A percentile compares a stretch with the other conserved stretches of the same genome.
Evolutionary conservation across 2,797 vertebrate species (phyloP).

Genomic region (Graptemys geographica): DNA sequence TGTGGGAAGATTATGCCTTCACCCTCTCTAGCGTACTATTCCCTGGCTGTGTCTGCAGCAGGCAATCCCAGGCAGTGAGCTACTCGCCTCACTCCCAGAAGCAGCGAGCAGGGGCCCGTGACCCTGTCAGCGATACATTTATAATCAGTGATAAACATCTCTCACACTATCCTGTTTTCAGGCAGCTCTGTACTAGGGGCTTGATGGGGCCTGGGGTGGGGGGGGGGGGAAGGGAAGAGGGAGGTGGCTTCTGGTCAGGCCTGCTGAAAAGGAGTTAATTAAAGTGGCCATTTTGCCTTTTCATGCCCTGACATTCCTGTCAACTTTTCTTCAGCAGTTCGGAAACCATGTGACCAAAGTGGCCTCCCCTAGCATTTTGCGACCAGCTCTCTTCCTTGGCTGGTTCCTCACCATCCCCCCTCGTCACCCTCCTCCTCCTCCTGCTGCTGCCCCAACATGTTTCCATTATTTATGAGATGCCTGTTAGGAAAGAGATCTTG

Average conservation of each 20-base stretch:
- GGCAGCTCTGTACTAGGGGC: neutral
- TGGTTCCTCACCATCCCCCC: slow-evolving; percentile 11
- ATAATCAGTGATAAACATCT: neutral
- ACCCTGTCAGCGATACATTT: slow-evolving; percentile 21
- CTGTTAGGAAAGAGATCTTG: neutral
- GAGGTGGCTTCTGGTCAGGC: slow-evolving; percentile 5
- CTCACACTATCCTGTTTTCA: neutral
- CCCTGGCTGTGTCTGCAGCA: neutral
- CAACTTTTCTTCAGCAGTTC: slow-evolving; percentile 1
- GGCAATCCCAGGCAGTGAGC: neutral
- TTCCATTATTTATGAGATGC: slow-evolving; percentile 62
- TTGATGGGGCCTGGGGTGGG: accelerated
- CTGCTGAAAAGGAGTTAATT: neutral
- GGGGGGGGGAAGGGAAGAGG: accelerated
- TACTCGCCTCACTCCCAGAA: neutral
- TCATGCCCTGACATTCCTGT: slow-evolving; percentile 5
- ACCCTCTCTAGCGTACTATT: neutral
- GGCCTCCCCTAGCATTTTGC: slow-evolving; percentile 8
- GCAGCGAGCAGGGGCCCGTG: slow-evolving; percentile 10
- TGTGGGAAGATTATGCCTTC: slow-evolving; percentile 2
- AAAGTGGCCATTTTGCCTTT: slow-evolving; percentile 24
- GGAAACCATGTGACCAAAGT: neutral
- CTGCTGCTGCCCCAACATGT: neutral
- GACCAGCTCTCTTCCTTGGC: neutral
- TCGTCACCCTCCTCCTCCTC: accelerated